These are phyloP conservation scores for Anseranas semipalmata DNA, from an alignment of 2,113 vertebrate species.

Conservation along the genomic window DNA sequence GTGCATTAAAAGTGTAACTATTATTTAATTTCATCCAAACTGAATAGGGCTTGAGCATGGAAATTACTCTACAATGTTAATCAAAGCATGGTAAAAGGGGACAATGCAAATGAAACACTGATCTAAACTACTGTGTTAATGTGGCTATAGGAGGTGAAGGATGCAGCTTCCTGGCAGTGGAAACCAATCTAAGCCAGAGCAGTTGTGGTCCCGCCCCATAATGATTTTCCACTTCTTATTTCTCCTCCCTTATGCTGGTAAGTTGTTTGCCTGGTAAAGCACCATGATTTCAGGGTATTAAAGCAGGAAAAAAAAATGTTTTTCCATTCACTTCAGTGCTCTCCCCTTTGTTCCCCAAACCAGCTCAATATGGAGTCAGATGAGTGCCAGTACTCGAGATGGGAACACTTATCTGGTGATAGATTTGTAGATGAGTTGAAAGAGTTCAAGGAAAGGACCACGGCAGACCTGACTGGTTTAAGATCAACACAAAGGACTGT, in stretches of 20 bases:
- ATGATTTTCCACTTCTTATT: background rate
- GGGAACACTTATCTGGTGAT: background rate
- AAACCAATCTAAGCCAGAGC: background rate
- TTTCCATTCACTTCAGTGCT: background rate
- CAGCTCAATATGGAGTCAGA: background rate
- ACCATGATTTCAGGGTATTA: background rate
- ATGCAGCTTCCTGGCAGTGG: background rate
- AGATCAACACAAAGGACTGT: background rate
- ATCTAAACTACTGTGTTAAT: background rate
- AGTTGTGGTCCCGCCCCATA: background rate
- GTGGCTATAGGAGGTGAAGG: background rate
- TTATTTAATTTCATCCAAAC: background rate
- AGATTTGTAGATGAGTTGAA: background rate
- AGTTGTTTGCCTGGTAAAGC: background rate
- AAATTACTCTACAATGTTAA: background rate
- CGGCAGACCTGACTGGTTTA: background rate
- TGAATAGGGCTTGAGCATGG: background rate
- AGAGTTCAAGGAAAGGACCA: background rate
- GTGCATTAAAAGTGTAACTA: background rate
- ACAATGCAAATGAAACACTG: background rate
- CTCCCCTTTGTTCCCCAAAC: background rate
- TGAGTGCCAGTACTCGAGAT: fast-evolving
- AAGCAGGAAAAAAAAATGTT: background rate
- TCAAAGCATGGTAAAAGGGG: background rate
- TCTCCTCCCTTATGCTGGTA: background rate